Evolutionary conservation across 2,888 invertebrate genomes (phyloP).

Genomic region (Melieria picta): DNA sequence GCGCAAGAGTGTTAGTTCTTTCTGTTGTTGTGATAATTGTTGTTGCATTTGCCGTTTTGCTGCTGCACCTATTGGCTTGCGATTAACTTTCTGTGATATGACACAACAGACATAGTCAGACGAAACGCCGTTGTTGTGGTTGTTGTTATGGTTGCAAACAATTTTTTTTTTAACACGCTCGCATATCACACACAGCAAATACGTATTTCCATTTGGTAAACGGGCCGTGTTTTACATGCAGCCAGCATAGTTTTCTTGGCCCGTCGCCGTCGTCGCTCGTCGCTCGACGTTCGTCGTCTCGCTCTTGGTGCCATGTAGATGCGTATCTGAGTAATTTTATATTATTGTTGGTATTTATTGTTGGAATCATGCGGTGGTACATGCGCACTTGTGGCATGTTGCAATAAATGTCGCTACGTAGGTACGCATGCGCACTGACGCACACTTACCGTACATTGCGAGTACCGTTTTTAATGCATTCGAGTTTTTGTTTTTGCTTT

Average conservation of each 20-base stretch:
- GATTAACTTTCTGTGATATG: not conserved
- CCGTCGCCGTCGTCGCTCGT: no score
- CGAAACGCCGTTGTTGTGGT: no score
- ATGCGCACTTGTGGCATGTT: constrained; percentile 22
- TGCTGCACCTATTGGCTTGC: constrained; percentile 41
- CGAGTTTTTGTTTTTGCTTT: no score
- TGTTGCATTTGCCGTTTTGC: constrained; percentile 43
- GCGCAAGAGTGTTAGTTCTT: not conserved
- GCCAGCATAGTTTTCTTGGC: constrained; percentile 28
- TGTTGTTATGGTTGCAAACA: no score
- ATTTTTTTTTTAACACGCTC: no score
- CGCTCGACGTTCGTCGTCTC: no score
- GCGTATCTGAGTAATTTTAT: constrained; percentile 41
- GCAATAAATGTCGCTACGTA: constrained; percentile 26
- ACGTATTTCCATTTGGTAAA: no score
- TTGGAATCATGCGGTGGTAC: not conserved
- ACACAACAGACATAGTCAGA: constrained; percentile 33
- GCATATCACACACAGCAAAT: no score
- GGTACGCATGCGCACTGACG: no score
- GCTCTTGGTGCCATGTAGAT: constrained; percentile 47
- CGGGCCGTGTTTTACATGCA: constrained; percentile 41
- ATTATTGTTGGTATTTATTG: not conserved
- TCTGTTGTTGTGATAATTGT: not conserved
- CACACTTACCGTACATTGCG: no score
- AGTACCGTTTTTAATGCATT: no score